Conservation (phyloP, 2,113 vertebrate species). For the Emydocephalus ijimae region DNA sequence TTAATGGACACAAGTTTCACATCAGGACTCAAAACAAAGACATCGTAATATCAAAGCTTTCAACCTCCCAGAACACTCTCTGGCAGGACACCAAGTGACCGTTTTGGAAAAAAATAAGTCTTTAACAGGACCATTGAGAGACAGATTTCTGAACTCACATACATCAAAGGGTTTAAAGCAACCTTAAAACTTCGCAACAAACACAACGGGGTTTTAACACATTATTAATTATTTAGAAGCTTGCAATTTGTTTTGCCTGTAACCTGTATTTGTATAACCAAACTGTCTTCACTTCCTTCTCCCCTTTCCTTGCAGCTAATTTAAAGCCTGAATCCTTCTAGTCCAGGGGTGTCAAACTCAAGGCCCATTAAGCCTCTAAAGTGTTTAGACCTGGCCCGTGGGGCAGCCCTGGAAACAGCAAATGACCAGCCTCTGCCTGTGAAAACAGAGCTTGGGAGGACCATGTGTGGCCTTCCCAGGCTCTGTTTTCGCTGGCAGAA, state of each 20-base stretch:
- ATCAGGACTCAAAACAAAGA: background rate
- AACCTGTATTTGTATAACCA: background rate
- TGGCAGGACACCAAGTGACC: background rate
- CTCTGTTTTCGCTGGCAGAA: too few relatives aligned
- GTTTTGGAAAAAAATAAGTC: background rate
- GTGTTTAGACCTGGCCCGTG: too few relatives aligned
- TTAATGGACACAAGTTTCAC: background rate
- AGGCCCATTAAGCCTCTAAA: accelerated
- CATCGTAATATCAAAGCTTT: background rate
- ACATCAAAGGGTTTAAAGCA: background rate
- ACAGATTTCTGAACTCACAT: background rate
- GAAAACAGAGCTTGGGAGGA: too few relatives aligned
- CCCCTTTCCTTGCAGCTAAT: background rate
- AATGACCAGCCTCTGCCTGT: too few relatives aligned
- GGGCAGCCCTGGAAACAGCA: too few relatives aligned
- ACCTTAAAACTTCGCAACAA: background rate
- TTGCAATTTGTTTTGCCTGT: background rate
- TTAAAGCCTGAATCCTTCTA: background rate
- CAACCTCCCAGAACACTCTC: background rate
- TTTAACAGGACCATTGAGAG: background rate
- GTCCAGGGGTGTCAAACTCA: too few relatives aligned
- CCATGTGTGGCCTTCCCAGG: too few relatives aligned
- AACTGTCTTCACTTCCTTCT: background rate
- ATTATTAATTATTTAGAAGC: background rate
- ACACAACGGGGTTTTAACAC: background rate